Base-by-base conservation (phyloP, 2,888 invertebrate species). In the Micoletzkya japonica region DNA sequence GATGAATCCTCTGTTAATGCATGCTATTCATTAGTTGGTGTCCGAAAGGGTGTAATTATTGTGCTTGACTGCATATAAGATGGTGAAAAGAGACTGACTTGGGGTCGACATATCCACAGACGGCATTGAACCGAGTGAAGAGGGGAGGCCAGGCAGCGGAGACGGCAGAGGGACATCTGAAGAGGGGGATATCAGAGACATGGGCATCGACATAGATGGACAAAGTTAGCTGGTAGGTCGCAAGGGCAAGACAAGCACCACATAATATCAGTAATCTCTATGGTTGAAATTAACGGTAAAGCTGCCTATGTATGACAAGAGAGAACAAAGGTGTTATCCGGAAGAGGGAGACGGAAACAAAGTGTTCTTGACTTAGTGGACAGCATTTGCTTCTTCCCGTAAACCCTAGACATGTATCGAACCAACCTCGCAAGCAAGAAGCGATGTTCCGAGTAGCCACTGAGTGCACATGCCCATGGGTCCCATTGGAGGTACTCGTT, bases 101-200 rank as follows among this genome's bases (percentile, higher is more conserved):
- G 10, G 88, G 96, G 88, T 98, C 97, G 24, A 98, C 92, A 70
- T 95, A 93, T 52, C 92, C 91, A 87, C 92, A 95, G 2, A 97
- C 89, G 0, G 93, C 92, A 81, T 93, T 93, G 68, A 97, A 90
- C 78, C 97, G 90, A 0, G 92, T 91, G 88, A 93, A 95, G 34
- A 95, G 91, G 71, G 95, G 92, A 0, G 96, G 94, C 98, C 98
- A 99, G 2, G 95, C 93, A 84, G 94, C 93, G 56, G 91, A 90
- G 0, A 94, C 90, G 1, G 94, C 93, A 59, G 73, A 74, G 30
- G 77, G 77, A 52, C 79, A 79, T 58, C 75, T 71, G 34, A 1
- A 44, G 44, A 44, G 44, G 44, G 20, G 44, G 20, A 44, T n/a
- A n/a, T n/a, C n/a, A n/a, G n/a, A n/a, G n/a, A n/a, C n/a, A n/a